Conservation (phyloP, 2,888 invertebrate species). For the Fissipunctia ypsillon region DNA sequence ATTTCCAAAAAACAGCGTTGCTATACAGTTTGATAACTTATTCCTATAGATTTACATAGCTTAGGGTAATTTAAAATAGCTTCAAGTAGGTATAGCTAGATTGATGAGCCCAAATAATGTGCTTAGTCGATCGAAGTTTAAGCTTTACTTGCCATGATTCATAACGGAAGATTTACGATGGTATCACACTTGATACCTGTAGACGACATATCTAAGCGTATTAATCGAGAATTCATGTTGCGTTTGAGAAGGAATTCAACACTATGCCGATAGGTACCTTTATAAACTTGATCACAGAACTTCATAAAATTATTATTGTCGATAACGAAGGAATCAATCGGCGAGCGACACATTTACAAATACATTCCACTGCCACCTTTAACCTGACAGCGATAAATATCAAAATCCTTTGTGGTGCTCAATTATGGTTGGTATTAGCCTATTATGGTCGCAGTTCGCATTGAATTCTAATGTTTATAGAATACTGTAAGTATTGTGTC, state of each 20-base stretch:
- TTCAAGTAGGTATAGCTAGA: not conserved
- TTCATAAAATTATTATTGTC: slow-evolving; percentile 25
- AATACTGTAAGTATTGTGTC: slow-evolving; percentile 19
- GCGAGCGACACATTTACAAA: not conserved
- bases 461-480: slow-evolving; percentile 62
- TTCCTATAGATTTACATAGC: no score
- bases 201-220: not conserved
- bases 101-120: no score
- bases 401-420: slow-evolving; percentile 27
- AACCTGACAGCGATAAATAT: slow-evolving; percentile 4
- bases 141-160: not conserved
- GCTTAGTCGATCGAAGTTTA: not conserved
- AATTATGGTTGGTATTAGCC: slow-evolving; percentile 45
- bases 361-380: slow-evolving; percentile 22
- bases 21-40: no score
- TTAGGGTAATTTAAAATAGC: no score
- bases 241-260: slow-evolving; percentile 19
- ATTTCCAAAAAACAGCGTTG: not conserved
- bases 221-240: slow-evolving; percentile 24
- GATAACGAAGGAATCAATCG: slow-evolving; percentile 15
- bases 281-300: slow-evolving; percentile 24
- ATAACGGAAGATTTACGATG: not conserved
- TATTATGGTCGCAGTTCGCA: slow-evolving; percentile 42
- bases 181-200: no score
- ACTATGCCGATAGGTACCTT: not conserved